Evolutionary conservation across 2,797 vertebrate genomes (phyloP), one percentile per base, ranked within the genome.

Genomic region (Threskiornis aethiopicus): DNA sequence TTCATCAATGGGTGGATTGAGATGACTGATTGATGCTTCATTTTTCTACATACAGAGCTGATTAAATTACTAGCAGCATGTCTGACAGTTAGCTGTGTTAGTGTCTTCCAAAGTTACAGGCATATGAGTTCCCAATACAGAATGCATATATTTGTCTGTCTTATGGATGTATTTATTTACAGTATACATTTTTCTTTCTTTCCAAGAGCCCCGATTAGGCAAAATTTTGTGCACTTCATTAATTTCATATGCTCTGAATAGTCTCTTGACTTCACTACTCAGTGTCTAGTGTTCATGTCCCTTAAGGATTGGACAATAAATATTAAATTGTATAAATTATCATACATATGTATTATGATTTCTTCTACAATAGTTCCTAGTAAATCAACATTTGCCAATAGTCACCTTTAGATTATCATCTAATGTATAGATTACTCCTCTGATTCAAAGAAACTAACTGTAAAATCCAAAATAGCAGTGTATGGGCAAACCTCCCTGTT

Each of bases 261-360:
- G n/a, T 55, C 52, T 90, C 37, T 84, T 65, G 57, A 73, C 59
- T 83, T 81, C 29, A 65, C 37, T 61, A n/a, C 39, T 87, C 46
- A 61, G 5, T 47, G 31, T 51, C 52, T 84, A 77, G 22, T 16
- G 25, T 47, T 95, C 49, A 54, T 5, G 12, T 79, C 67, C 85
- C 86, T 62, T 46, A 75, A 78, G 71, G 35, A 83, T 7, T 85
- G 14, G 29, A 44, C 29, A 83, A 89, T 75, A 90, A 85, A 87
- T 93, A 89, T 78, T 96, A 85, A 90, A 94, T 46, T 75, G 81
- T 46, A 93, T 77, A 83, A 92, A 87, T 95, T 83, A 92, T 19
- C 65, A 71, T 67, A 75, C 13, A 37, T 37, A 39, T 10, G 21
- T 46, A 59, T 57, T 54, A 25, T 41, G 49, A 80, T 84, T 87